Evolutionary conservation across 2,113 vertebrate genomes (phyloP).

Genomic region (Rana temporaria): DNA sequence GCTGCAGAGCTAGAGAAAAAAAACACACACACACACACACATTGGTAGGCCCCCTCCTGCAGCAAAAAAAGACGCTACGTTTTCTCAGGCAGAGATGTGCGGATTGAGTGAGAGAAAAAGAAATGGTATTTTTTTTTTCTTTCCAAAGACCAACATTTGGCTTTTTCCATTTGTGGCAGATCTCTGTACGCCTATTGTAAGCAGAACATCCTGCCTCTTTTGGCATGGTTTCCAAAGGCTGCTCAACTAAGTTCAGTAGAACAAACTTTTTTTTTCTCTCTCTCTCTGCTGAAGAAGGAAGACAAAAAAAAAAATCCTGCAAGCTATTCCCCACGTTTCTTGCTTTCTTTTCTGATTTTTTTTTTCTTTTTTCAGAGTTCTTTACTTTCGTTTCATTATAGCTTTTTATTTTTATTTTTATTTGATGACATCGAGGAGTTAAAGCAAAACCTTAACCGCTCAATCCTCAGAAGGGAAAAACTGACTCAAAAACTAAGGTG

Average conservation of each 20-base stretch:
- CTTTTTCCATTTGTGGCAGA: constrained; percentile 85
- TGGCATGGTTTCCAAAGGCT: constrained; percentile 79
- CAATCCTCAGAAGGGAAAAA: constrained; percentile 66
- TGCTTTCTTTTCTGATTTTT: background rate
- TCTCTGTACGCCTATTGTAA: constrained; percentile 86
- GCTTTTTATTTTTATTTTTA: background rate
- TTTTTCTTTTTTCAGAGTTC: background rate
- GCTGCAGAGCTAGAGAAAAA: background rate
- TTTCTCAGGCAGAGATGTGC: background rate
- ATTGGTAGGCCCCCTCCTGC: background rate
- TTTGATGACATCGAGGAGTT: constrained; percentile 23
- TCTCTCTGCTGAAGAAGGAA: constrained; percentile 61
- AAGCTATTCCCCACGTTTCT: background rate
- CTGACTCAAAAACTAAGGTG: constrained; percentile 76
- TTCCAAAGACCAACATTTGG: constrained; percentile 76
- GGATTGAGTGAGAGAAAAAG: background rate
- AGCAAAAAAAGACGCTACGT: constrained; percentile 18
- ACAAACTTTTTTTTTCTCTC: constrained; percentile 64
- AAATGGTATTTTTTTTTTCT: constrained; percentile 8
- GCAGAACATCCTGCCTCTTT: constrained; percentile 82
- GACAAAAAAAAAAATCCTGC: constrained; percentile 48
- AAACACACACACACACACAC: too few relatives aligned
- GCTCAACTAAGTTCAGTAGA: constrained; percentile 75
- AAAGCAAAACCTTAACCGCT: constrained; percentile 21
- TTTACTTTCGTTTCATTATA: background rate